phyloP scores from a whole-genome alignment of 2,797 vertebrate genomes.

The Aselliscus stoliczkanus region DNA sequence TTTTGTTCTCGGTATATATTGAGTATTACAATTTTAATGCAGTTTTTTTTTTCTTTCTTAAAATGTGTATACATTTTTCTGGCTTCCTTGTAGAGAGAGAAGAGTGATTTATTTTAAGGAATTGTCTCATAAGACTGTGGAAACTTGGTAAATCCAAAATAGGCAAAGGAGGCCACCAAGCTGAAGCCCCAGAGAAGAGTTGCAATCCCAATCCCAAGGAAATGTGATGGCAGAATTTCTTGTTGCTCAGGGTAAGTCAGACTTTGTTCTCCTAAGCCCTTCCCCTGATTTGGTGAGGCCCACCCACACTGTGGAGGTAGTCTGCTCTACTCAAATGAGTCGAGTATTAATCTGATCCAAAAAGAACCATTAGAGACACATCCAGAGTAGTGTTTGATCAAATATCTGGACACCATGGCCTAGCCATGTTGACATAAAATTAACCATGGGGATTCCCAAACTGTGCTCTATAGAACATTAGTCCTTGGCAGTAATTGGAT shows the following conservation, averaged over 20 bases:
- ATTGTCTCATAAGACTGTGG: not conserved
- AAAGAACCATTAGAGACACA: not conserved
- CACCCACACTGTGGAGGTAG: not conserved
- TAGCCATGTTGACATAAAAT: not conserved
- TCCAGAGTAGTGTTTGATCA: not conserved
- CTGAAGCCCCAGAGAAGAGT: not conserved
- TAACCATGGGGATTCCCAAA: not conserved
- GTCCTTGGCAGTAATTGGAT: not conserved
- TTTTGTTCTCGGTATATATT: too few relatives aligned
- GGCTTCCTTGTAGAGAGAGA: not conserved
- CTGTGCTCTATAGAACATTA: not conserved
- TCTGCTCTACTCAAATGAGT: not conserved
- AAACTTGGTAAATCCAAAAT: not conserved
- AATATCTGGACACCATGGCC: not conserved
- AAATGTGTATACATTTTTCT: too few relatives aligned
- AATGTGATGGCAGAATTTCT: not conserved
- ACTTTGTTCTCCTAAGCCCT: not conserved
- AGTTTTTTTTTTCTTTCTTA: too few relatives aligned
- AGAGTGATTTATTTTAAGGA: not conserved
- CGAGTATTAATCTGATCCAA: not conserved
- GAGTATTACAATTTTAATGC: too few relatives aligned
- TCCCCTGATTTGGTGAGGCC: not conserved
- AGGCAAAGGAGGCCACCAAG: accelerated
- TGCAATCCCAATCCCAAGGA: not conserved
- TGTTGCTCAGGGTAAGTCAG: not conserved